Base-by-base conservation (phyloP, 2,888 invertebrate genomes). In the Thymelicus acteon region DNA sequence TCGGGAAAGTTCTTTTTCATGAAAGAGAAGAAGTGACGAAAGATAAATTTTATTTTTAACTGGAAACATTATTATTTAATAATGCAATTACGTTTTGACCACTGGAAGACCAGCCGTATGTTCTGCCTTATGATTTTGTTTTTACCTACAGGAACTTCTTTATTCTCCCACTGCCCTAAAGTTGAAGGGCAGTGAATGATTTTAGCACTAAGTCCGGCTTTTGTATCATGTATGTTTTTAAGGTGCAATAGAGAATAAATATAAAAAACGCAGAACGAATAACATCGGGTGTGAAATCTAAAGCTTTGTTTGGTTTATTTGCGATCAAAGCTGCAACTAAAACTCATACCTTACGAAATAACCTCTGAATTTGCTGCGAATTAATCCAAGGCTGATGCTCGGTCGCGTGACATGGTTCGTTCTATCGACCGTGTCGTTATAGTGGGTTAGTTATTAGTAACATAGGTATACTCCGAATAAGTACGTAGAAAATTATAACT, bases 321-420 rank as follows among this genome's bases (percentile, higher is more conserved):
- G 31, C 57, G 57, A 13, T 13, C 37, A 6, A 6, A 57, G 37
- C 13, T 57, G 57, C 31, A 57, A 31, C 31, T 31, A 57, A 57
- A 37, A 57, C 5, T 24, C 24, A 37, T 13, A 57, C 12, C 57
- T 37, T 31, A 57, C 57, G 13, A 57, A 57, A 57, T 57, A 57
- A 57, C 31, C 37, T 57, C 57, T 13, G 57, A 57, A 57, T 57
- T 57, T 31, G 13, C 31, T 37, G 57, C 37, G 37, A 57, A 57
- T 57, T 57, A 57, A 57, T 57, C 37, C 57, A 57, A 57, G 57
- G 57, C 37, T 57, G 31, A 57, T 57, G 31, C 13, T 57, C 19
- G 57, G 12, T 60, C 40, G 60, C 60, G 60, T 60, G 60, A 60
- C 40, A 60, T 12, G 40, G 40, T 60, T 40, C 60, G 10, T 60